Evolutionary conservation across 2,888 invertebrate genomes (phyloP).

Genomic region (Drosophila infuscata): DNA sequence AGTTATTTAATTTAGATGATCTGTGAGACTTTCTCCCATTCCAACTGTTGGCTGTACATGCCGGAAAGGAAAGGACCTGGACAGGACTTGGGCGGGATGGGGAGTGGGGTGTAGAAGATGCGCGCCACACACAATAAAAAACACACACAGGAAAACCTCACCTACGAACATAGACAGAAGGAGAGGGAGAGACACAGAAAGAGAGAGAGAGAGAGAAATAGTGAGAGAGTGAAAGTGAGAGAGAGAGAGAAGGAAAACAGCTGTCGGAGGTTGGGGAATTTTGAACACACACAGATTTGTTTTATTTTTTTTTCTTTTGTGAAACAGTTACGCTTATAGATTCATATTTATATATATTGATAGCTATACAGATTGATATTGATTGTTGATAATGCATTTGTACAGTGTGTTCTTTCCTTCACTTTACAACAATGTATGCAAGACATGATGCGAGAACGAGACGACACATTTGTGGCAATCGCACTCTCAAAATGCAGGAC

Average conservation of each 20-base stretch:
- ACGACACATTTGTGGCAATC: slow-evolving; percentile 46
- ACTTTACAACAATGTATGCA: slow-evolving; percentile 23
- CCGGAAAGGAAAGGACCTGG: slow-evolving; percentile 1
- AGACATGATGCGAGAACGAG: slow-evolving; percentile 51
- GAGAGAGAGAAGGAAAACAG: slow-evolving; percentile 32
- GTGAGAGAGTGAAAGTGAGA: slow-evolving; percentile 2
- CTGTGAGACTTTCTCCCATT: slow-evolving; percentile 1
- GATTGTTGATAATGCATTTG: slow-evolving; percentile 45
- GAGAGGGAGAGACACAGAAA: slow-evolving; percentile 1
- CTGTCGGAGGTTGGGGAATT: slow-evolving; percentile 32
- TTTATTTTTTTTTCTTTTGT: slow-evolving; percentile 8
- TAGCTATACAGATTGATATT: slow-evolving; percentile 40
- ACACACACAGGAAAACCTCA: slow-evolving; percentile 18
- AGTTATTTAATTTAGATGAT: not conserved
- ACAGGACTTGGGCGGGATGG: too few species aligned
- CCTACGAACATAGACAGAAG: slow-evolving; percentile 27
- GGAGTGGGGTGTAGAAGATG: not conserved
- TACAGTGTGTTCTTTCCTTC: slow-evolving; percentile 43
- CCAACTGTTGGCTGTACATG: slow-evolving; percentile 18
- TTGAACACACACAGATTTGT: slow-evolving; percentile 18
- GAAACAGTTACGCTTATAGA: slow-evolving; percentile 48
- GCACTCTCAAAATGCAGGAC: slow-evolving; percentile 34
- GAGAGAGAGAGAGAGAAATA: slow-evolving; percentile 9
- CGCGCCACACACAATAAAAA: slow-evolving; percentile 40
- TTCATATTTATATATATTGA: slow-evolving; percentile 15